Evolutionary conservation across 2,888 invertebrate species (phyloP).

Genomic region (Hirtodrosophila alboralis): DNA sequence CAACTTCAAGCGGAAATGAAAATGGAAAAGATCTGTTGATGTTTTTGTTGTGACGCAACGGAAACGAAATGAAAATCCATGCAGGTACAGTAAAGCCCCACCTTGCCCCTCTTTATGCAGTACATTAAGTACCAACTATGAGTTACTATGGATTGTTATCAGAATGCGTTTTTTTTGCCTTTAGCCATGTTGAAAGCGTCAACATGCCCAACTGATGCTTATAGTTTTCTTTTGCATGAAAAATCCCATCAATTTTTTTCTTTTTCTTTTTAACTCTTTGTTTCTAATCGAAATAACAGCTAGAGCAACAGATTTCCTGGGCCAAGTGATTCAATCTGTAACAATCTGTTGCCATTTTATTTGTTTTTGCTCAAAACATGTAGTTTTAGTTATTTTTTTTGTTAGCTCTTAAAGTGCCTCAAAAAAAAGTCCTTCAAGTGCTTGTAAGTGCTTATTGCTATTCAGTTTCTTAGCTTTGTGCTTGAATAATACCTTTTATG

Average conservation of each 20-base stretch:
- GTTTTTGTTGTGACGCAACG: constrained; percentile 25
- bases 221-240: constrained; percentile 24
- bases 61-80: constrained; percentile 30
- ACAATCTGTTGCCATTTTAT: constrained; percentile 14
- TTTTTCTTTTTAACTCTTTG: not conserved
- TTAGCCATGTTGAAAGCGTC: constrained; percentile 9
- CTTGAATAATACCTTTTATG: not conserved
- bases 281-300: constrained; percentile 25
- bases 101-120: too few relatives aligned
- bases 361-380: constrained; percentile 3
- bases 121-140: not conserved
- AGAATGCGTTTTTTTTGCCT: constrained; percentile 8
- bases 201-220: constrained; percentile 3
- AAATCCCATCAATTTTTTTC: constrained; percentile 10
- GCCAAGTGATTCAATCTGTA: constrained; percentile 15
- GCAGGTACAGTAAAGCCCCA: constrained; percentile 21
- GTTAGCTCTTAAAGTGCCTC: not conserved
- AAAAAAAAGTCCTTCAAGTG: not conserved
- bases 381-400: too few relatives aligned
- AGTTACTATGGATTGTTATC: constrained; percentile 19
- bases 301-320: constrained; percentile 14
- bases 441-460: not conserved
- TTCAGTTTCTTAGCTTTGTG: not conserved
- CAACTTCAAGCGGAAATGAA: constrained; percentile 67
- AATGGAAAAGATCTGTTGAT: constrained; percentile 47